Percentiles rank a stretch among this genome's conserved stretches.
Evolutionary conservation across 2,113 vertebrate genomes (phyloP).

Genomic region (Chunga burmeisteri): DNA sequence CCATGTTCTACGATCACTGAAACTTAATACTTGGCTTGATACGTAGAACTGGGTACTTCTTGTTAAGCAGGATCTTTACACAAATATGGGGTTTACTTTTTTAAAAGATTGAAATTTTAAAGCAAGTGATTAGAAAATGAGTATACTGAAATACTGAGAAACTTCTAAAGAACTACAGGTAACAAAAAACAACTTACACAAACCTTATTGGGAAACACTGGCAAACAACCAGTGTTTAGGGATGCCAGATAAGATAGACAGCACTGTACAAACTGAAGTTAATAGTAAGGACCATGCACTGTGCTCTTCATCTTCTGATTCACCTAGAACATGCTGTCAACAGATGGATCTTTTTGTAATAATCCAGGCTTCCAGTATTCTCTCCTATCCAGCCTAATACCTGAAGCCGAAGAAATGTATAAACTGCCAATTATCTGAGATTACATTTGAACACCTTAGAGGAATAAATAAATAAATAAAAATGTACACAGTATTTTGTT

Average conservation of each 20-base stretch:
- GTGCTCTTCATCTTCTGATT: neutral
- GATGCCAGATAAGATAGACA: neutral
- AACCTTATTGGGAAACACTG: neutral
- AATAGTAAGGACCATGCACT: neutral
- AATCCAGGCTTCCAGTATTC: neutral
- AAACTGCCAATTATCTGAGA: neutral
- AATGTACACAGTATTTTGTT: neutral
- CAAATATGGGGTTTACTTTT: neutral
- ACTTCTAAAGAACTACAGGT: neutral
- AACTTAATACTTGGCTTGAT: neutral
- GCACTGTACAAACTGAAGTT: neutral
- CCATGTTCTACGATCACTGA: neutral
- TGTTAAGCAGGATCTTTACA: neutral
- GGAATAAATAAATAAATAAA: neutral
- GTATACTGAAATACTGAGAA: neutral
- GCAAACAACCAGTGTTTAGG: neutral
- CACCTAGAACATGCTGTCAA: neutral
- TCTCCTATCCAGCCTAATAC: neutral
- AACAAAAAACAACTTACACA: neutral
- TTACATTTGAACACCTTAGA: neutral
- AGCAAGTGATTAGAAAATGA: neutral
- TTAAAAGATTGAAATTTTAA: neutral
- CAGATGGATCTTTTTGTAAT: neutral
- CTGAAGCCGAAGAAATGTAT: neutral
- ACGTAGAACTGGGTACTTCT: rapidly evolving